Evolutionary conservation across 1,140 invertebrate species (phyloP).

Genomic region (Drosophila jambulina): DNA sequence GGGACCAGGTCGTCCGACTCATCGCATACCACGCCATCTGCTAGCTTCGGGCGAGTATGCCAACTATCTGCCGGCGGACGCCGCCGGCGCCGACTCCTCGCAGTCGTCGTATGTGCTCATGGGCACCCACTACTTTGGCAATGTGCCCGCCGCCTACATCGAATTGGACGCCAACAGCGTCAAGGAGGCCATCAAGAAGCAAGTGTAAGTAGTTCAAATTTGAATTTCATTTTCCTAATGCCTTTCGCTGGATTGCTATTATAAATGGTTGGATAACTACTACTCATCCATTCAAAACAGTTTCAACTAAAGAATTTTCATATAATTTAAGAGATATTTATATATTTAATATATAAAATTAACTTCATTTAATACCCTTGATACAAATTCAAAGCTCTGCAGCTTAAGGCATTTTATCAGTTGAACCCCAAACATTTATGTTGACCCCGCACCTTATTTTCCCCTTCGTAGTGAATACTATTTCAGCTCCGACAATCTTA

Average conservation of each 20-base stretch:
- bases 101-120: conserved; percentile 87
- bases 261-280: not conserved
- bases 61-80: conserved; percentile 77
- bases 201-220: conserved; percentile 89
- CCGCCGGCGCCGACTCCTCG: conserved; percentile 74
- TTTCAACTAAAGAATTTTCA: not conserved
- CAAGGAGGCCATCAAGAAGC: conserved; percentile 93
- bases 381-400: not conserved
- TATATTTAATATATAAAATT: not conserved
- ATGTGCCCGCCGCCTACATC: conserved; percentile 86
- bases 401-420: conserved; percentile 24
- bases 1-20: conserved; percentile 84
- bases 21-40: conserved; percentile 84
- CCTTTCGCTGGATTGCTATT: conserved; percentile 16
- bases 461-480: conserved; percentile 95
- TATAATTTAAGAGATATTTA: not conserved
- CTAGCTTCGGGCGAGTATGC: conserved; percentile 80
- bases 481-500: conserved; percentile 98
- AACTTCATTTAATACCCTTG: not conserved
- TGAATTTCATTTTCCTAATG: not conserved
- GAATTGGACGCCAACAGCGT: conserved; percentile 87
- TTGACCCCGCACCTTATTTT: conserved; percentile 8
- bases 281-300: not conserved
- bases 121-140: conserved; percentile 86
- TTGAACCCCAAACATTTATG: not conserved